Evolutionary conservation across 2,113 vertebrate genomes (phyloP).

Genomic region (Oostethus manadensis): DNA sequence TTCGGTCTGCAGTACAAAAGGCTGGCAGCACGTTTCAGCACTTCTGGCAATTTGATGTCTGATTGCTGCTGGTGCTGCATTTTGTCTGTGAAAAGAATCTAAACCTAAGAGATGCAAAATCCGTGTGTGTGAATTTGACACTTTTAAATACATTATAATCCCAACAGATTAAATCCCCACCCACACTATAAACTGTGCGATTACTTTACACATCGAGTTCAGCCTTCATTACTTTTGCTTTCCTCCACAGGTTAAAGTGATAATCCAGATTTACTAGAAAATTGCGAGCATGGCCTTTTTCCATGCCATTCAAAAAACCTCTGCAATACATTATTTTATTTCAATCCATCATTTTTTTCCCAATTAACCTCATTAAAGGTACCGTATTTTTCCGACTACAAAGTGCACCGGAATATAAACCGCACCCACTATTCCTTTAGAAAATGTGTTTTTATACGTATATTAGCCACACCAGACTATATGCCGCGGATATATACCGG

Average conservation of each 20-base stretch:
- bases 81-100: not conserved
- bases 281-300: not conserved
- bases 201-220: not conserved
- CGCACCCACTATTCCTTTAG: too few relatives aligned
- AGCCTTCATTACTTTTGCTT: not conserved
- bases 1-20: slow-evolving; percentile 18
- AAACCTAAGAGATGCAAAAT: not conserved
- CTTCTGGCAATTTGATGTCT: slow-evolving; percentile 14
- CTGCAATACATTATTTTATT: not conserved
- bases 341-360: too few relatives aligned
- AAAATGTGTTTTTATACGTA: too few relatives aligned
- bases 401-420: too few relatives aligned
- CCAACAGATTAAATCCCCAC: not conserved
- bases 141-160: not conserved
- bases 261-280: not conserved
- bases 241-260: not conserved
- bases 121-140: not conserved
- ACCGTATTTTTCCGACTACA: too few relatives aligned
- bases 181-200: not conserved
- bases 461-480: too few relatives aligned
- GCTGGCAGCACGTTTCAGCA: slow-evolving; percentile 26
- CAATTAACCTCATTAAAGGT: too few relatives aligned
- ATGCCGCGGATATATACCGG: too few relatives aligned
- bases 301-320: not conserved
- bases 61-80: slow-evolving; percentile 16